Percentiles rank a stretch among this genome's conserved stretches.
Conservation (phyloP, 2,797 vertebrate species). For the Telmatherina bonti region DNA sequence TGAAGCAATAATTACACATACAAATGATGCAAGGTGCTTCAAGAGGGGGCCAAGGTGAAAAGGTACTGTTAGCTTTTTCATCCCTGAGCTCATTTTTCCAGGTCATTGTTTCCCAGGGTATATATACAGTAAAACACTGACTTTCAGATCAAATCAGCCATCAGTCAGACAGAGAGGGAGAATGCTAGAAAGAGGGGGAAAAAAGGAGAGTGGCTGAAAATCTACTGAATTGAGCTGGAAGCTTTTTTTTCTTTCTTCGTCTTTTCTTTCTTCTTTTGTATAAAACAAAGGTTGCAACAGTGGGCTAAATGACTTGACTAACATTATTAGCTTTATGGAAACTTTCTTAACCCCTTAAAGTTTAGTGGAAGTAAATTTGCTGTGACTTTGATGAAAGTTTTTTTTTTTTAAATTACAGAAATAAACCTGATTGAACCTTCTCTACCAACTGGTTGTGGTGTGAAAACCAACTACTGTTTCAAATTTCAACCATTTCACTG, state of each 20-base stretch:
- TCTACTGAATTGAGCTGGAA: neutral
- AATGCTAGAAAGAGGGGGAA: constrained; percentile 55
- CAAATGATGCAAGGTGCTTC: constrained; percentile 8
- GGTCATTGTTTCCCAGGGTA: constrained; percentile 39
- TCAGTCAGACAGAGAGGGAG: constrained; percentile 34
- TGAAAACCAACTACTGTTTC: too few relatives aligned
- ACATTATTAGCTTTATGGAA: constrained; percentile 78
- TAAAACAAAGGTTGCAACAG: constrained; percentile 24
- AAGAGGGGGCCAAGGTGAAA: constrained; percentile 19
- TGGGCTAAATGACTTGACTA: constrained; percentile 15
- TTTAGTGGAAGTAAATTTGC: too few relatives aligned
- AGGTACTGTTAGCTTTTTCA: constrained; percentile 28
- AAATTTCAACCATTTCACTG: too few relatives aligned
- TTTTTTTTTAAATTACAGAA: too few relatives aligned
- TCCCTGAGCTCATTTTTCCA: constrained; percentile 56
- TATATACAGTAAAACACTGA: constrained; percentile 64
- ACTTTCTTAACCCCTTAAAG: constrained; percentile 78
- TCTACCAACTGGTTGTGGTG: too few relatives aligned
- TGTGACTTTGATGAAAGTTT: too few relatives aligned
- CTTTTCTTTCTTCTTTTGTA: too few relatives aligned
- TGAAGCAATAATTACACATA: neutral
- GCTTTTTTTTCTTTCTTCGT: neutral
- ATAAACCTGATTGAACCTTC: too few relatives aligned
- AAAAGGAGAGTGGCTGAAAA: neutral
- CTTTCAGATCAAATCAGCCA: constrained; percentile 79